Evolutionary conservation across 2,113 vertebrate species (phyloP), one percentile per base, ranked within the genome.

Genomic region (Zingel zingel): DNA sequence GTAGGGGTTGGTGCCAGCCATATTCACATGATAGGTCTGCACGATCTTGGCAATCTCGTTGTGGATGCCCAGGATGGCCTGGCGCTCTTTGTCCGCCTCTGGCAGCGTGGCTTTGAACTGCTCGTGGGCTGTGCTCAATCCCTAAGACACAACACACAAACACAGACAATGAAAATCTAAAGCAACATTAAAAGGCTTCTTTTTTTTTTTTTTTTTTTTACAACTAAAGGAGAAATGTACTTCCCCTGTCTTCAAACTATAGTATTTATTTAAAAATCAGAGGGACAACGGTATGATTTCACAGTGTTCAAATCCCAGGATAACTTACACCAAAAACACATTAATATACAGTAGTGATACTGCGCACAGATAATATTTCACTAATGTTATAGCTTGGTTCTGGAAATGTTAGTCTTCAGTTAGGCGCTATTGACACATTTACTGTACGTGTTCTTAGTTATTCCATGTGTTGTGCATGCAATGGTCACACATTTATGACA

Each of bases 21-120:
- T 98, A 87, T 99, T 99, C 86, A 99, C 98, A 0, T 99, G 98
- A 71, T 99, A 99, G 3, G 97, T 99, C 92, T 99, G 98, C 53
- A 98, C 97, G 3, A 99, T 99, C 95, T 99, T 99, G 73, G 97
- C 92, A 9, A 99, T 98, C 95, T 99, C 98, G 0, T 98, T 99
- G 86, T 99, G 98, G 90, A 99, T 99, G 77, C 98, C 98, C 83
- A 99, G 94, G 88, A 99, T 99, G 90, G 98, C 97, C 93, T 96
- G 95, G 53, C 98, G 95, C 80, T 99, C 98, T 83, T 99, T 99
- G 94, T 99, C 98, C 0, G 98, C 98, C 86, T 99, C 98, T 0
- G 98, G 98, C 79, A 99, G 96, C 0, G 98, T 99, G 81, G 98
- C 98, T 89, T 99, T 99, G 93, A 99, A 99, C 94, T 99, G 98